Base-by-base conservation (phyloP, 2,113 vertebrate genomes). In the Oncorhynchus kisutch region DNA sequence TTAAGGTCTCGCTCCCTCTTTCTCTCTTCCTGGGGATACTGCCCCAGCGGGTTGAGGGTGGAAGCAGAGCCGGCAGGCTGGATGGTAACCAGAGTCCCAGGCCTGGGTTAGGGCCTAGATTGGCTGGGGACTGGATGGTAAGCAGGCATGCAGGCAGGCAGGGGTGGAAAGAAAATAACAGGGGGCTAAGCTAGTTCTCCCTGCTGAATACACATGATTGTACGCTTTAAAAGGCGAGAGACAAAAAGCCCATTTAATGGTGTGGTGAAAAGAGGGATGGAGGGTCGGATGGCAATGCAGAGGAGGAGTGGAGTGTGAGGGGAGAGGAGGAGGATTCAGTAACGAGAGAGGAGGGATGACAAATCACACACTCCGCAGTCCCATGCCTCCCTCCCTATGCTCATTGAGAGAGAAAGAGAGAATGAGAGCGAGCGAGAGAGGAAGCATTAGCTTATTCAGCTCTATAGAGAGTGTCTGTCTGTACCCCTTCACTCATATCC, bases 161-260 rank as follows among this genome's bases (percentile, higher is more conserved):
- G 59, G 5, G 59, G 59, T 3, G 5, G 54, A 57, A 14, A 25
- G 31, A 22, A 22, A 4, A 16, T 22, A 25, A 29, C 49, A 20
- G 74, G 67, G 51, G 64, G 54, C n/a, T 49, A 54, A 24, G 12
- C 51, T 18, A 14, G 65, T 9, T 81, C 71, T 67, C 74, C 71
- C 71, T 60, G 59, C 71, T 83, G 75, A 84, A 81, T 78, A 59
- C 72, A 75, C 76, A 70, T 78, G 77, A 78, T 84, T 84, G 78
- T 84, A 66, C 69, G 67, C 31, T 74, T 67, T 48, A 83, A 54
- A 73, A 62, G 68, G 59, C 18, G 14, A 31, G 16, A 68, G 64
- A 80, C 82, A 84, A 84, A 84, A 74, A 75, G 70, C 27, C 75
- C 54, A 73, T 84, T 80, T 81, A 72, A 69, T 69, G 78, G 78